phyloP scores from a whole-genome alignment of 37 sponge, comb jelly and placozoan species.

The Chondrilla cf. caribensis region DNA sequence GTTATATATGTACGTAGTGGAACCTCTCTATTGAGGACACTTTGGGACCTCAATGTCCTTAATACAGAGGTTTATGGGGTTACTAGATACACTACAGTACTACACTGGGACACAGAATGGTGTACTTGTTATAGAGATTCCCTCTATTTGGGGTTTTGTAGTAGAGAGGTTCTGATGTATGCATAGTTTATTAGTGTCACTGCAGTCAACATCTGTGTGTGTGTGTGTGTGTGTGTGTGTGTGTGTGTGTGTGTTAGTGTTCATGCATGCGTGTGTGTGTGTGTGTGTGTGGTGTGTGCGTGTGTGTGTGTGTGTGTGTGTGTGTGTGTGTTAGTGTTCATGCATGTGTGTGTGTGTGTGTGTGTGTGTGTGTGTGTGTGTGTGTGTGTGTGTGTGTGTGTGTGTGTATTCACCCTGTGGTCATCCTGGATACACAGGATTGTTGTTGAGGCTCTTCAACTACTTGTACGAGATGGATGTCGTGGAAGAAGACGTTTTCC shows the following conservation, averaged over 20 bases:
- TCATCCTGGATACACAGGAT: slow-evolving; percentile 34
- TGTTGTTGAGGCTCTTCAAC: slow-evolving; percentile 64
- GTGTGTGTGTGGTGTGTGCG: neutral
- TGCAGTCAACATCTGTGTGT: neutral
- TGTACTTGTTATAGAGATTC: too few relatives aligned
- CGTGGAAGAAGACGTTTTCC: slow-evolving; percentile 71
- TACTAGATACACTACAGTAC: too few relatives aligned
- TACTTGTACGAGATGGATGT: slow-evolving; percentile 76
- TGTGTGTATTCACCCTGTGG: neutral
- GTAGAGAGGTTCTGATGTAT: neutral
- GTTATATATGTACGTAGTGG: too few relatives aligned
- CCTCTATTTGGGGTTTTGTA: too few relatives aligned
- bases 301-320: neutral
- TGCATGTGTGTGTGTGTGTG: neutral
- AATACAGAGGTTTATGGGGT: too few relatives aligned
- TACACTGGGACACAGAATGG: too few relatives aligned
- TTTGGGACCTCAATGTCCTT: too few relatives aligned
- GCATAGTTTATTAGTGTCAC: neutral
- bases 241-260: too few relatives aligned
- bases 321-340: neutral
- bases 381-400: neutral
- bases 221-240: neutral
- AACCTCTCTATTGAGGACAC: too few relatives aligned
- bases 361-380: neutral
- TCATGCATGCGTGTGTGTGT: neutral